Evolutionary conservation across 2,113 vertebrate genomes (phyloP).

Genomic region (Triplophysa rosa): DNA sequence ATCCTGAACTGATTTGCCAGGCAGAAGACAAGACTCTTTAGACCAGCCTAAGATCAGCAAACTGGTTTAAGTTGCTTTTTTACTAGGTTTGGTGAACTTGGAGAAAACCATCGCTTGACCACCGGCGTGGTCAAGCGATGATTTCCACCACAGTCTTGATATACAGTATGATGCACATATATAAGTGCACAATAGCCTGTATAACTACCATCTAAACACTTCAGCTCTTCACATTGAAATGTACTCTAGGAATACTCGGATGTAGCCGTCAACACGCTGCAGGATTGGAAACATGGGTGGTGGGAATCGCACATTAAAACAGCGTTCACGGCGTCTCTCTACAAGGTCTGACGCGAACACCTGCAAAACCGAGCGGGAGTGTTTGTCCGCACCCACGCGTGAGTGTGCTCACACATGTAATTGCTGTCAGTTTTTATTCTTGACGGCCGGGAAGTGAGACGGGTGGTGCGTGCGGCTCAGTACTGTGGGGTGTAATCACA

Average conservation of each 20-base stretch:
- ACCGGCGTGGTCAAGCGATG: too few relatives aligned
- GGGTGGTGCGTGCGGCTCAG: neutral
- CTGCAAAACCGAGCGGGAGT: neutral
- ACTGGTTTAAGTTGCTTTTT: too few relatives aligned
- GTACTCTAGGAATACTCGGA: neutral
- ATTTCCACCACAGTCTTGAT: neutral
- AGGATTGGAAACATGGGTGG: constrained; percentile 4
- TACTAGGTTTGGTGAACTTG: too few relatives aligned
- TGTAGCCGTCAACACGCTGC: neutral
- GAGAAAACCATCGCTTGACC: too few relatives aligned
- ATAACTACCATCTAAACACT: constrained; percentile 3
- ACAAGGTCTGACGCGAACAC: constrained; percentile 17
- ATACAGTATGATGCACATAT: neutral
- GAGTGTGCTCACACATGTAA: constrained; percentile 28
- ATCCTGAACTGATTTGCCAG: too few relatives aligned
- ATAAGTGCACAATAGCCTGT: too few relatives aligned
- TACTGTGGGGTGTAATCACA: constrained; percentile 13
- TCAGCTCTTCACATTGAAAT: constrained; percentile 12
- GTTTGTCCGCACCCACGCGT: constrained; percentile 15
- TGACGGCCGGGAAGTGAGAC: neutral
- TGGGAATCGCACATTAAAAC: constrained; percentile 4
- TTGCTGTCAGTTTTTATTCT: constrained; percentile 29
- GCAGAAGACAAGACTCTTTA: too few relatives aligned
- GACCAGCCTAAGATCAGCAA: too few relatives aligned
- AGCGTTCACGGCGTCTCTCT: constrained; percentile 6